Evolutionary conservation across 2,113 vertebrate species (phyloP).

Genomic region (Enhydra lutris): DNA sequence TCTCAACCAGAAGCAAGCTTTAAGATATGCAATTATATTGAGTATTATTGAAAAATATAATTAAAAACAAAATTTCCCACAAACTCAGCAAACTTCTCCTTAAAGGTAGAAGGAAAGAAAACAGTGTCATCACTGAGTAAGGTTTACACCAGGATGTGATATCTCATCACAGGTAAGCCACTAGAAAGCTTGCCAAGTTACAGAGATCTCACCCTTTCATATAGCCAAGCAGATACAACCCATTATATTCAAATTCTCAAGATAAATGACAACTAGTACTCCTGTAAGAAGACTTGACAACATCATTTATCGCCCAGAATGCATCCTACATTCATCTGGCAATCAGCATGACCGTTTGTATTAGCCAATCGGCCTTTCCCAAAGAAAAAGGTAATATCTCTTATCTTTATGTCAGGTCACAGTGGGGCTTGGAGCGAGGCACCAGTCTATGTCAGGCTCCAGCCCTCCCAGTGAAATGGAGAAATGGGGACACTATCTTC

Average conservation of each 20-base stretch:
- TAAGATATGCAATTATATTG: not conserved
- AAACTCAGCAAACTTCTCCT: not conserved
- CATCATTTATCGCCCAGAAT: not conserved
- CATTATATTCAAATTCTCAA: not conserved
- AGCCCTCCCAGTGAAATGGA: not conserved
- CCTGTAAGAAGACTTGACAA: not conserved
- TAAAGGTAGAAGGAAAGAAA: not conserved
- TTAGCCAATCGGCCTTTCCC: not conserved
- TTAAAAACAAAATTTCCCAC: not conserved
- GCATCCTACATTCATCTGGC: not conserved
- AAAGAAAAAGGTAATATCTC: not conserved
- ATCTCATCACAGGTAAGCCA: not conserved
- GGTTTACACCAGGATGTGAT: not conserved
- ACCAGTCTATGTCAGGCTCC: not conserved
- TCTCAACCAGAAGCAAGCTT: not conserved
- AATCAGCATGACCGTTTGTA: not conserved
- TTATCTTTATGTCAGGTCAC: not conserved
- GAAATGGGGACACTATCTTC: not conserved
- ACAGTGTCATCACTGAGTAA: not conserved
- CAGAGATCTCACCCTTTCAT: not conserved
- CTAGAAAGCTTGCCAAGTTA: not conserved
- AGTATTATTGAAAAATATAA: not conserved
- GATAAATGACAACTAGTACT: not conserved
- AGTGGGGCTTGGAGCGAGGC: not conserved
- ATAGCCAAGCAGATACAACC: not conserved